A percentile compares a stretch with the other conserved stretches of the same genome.
Conservation (phyloP, 2,113 vertebrate species). For the Phylloscopus trochiloides region DNA sequence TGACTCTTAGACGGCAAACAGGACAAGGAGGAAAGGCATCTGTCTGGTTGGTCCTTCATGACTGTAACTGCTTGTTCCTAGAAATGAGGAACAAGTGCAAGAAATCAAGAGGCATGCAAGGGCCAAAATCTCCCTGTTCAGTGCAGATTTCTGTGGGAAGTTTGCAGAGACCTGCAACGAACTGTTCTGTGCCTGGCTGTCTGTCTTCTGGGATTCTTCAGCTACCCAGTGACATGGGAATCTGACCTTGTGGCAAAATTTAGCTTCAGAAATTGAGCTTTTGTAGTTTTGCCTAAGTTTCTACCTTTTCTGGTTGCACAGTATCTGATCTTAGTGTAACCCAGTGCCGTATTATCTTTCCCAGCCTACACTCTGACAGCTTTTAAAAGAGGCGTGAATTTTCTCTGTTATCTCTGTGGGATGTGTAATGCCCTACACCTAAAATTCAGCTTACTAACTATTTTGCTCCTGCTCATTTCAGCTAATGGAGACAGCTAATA, state of each 20-base stretch:
- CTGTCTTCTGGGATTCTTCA: neutral
- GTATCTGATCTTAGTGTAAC: neutral
- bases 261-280: neutral
- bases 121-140: neutral
- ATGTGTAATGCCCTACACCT: neutral
- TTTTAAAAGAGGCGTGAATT: neutral
- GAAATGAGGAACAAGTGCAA: neutral
- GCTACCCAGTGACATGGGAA: neutral
- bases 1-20: neutral
- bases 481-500: neutral
- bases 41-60: neutral
- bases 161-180: neutral
- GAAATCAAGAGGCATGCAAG: neutral
- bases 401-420: conserved; percentile 4
- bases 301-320: neutral
- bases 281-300: neutral
- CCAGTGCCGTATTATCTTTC: neutral
- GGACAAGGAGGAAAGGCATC: neutral
- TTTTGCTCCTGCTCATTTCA: conserved; percentile 4
- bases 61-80: neutral
- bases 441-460: neutral
- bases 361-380: neutral
- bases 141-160: neutral
- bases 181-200: neutral
- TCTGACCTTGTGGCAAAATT: neutral